Conservation (phyloP, 2,888 invertebrate species). For the Lypha dubia region DNA sequence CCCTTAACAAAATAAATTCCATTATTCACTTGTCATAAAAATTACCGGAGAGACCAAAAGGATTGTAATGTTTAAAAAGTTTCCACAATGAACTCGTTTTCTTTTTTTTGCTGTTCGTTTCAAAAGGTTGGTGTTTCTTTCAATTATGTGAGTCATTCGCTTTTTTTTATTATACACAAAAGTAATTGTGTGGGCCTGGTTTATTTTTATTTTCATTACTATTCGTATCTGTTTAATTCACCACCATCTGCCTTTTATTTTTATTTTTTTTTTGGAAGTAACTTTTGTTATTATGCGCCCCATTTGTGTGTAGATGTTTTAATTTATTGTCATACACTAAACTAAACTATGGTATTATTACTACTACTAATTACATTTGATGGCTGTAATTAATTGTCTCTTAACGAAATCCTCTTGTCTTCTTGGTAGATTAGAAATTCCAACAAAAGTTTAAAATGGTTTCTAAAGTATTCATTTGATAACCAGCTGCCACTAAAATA, state of each 20-base stretch:
- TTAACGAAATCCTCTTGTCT: too few relatives aligned
- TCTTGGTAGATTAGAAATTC: too few relatives aligned
- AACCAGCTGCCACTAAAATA: too few relatives aligned
- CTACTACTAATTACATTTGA: neutral
- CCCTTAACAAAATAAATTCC: neutral
- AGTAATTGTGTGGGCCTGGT: slow-evolving; percentile 2
- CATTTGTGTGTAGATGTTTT: too few relatives aligned
- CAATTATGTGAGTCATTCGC: neutral
- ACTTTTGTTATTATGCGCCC: too few relatives aligned
- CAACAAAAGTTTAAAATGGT: too few relatives aligned
- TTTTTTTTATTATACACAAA: neutral
- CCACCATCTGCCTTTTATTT: neutral
- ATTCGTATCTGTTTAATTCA: neutral
- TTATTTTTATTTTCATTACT: too few relatives aligned
- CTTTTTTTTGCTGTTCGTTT: too few relatives aligned
- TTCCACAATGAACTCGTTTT: neutral
- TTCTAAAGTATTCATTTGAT: too few relatives aligned
- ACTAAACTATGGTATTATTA: neutral
- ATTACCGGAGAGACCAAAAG: neutral
- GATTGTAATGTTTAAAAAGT: neutral
- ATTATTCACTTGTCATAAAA: neutral
- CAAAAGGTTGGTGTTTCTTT: neutral
- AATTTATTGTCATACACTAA: neutral
- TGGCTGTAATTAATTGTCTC: neutral
- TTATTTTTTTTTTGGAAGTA: too few relatives aligned